Evolutionary conservation across 2,113 vertebrate genomes (phyloP).

Genomic region (Natator depressus): DNA sequence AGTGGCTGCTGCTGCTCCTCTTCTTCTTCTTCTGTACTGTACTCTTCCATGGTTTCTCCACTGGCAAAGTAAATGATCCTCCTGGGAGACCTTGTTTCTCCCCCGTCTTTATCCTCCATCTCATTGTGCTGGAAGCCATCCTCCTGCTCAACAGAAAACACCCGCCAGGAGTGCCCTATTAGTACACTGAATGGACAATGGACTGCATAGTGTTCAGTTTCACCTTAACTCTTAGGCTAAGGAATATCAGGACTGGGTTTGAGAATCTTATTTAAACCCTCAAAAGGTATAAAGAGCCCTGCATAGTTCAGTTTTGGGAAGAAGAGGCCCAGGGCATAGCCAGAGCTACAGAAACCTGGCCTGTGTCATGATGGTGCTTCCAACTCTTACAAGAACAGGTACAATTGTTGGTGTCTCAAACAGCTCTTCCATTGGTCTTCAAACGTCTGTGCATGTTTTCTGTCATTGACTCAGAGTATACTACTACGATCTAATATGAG

Average conservation of each 20-base stretch:
- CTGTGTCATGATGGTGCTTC: neutral
- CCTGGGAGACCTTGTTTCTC: slow-evolving; percentile 26
- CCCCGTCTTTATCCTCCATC: neutral
- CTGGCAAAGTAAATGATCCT: slow-evolving; percentile 82
- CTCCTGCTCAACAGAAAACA: slow-evolving; percentile 4
- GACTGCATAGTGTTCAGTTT: neutral
- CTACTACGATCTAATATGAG: neutral
- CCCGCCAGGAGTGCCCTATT: neutral
- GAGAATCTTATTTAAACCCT: neutral
- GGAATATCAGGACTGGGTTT: neutral
- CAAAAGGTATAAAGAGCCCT: neutral
- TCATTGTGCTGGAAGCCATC: neutral
- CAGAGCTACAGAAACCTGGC: neutral
- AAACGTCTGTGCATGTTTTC: neutral
- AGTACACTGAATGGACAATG: neutral
- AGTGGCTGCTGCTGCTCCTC: slow-evolving; percentile 40
- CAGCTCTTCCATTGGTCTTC: neutral
- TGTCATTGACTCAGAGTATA: neutral
- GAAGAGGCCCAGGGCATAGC: neutral
- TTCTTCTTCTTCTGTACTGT: slow-evolving; percentile 69
- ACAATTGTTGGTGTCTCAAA: neutral
- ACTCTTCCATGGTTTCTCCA: slow-evolving; percentile 81
- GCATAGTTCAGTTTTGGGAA: neutral
- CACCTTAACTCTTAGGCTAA: neutral
- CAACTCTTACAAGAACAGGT: neutral